Conservation (phyloP, 2,113 vertebrate species). For the Struthidea cinerea region DNA sequence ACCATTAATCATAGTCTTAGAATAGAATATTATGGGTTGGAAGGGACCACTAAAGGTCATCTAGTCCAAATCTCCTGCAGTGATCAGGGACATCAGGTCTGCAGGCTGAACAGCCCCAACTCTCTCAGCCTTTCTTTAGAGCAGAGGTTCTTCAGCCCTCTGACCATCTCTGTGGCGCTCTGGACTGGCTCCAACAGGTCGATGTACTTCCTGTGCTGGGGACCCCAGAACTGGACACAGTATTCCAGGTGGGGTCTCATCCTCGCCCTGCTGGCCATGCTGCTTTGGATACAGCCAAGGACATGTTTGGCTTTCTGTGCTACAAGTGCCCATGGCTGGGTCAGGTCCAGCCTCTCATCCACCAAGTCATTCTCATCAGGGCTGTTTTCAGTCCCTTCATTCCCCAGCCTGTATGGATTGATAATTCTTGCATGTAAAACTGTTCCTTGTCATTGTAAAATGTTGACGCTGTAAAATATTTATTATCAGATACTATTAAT, state of each 20-base stretch:
- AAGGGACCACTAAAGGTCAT: background rate
- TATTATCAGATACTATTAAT: conserved; percentile 1
- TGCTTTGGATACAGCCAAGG: background rate
- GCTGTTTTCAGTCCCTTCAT: background rate
- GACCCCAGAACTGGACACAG: background rate
- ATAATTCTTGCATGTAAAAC: background rate
- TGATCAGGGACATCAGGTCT: background rate
- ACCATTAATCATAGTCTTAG: background rate
- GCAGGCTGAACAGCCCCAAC: background rate
- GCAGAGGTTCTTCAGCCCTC: background rate
- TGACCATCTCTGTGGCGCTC: background rate
- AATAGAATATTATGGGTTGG: background rate
- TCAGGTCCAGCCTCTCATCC: background rate
- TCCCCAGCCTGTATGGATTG: background rate
- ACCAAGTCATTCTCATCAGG: background rate
- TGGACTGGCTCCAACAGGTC: background rate
- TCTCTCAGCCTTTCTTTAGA: background rate
- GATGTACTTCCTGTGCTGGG: too few relatives aligned
- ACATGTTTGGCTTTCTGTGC: fast-evolving
- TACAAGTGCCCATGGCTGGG: fast-evolving
- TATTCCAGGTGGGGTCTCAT: background rate
- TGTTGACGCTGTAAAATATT: background rate
- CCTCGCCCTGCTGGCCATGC: fast-evolving
- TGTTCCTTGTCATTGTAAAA: background rate
- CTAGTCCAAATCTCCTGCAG: background rate